phyloP scores from a whole-genome alignment of 2,113 vertebrate species.

The Pontoporia blainvillei region DNA sequence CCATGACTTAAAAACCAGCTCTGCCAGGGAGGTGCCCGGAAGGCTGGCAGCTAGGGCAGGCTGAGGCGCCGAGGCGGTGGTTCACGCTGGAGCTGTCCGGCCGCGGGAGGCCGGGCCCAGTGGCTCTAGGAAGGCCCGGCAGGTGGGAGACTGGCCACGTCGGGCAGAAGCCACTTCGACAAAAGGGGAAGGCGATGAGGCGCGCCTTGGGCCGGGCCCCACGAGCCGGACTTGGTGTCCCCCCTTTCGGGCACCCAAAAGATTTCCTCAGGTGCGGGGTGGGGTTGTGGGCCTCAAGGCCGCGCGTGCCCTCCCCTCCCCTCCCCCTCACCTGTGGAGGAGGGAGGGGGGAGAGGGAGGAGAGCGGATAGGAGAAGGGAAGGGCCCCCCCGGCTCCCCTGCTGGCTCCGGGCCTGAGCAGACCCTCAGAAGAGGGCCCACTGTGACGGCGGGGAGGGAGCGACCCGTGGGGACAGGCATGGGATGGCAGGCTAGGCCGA shows the following conservation, averaged over 20 bases:
- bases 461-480: neutral
- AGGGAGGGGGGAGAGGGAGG: neutral
- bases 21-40: conserved; percentile 69
- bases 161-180: conserved; percentile 78
- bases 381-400: conserved; percentile 25
- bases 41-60: conserved; percentile 85
- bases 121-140: conserved; percentile 88
- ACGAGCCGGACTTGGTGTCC: neutral
- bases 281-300: neutral
- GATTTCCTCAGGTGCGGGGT: conserved; percentile 29
- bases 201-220: neutral
- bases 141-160: conserved; percentile 87
- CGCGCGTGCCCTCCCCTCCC: neutral
- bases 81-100: conserved; percentile 90
- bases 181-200: conserved; percentile 68
- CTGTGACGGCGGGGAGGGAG: neutral
- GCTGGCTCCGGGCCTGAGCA: neutral
- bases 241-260: conserved; percentile 30
- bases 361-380: neutral
- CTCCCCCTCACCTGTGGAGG: conserved; percentile 53
- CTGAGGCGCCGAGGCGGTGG: conserved; percentile 85
- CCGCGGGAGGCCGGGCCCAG: conserved; percentile 85
- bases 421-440: neutral
- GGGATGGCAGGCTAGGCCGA: neutral
- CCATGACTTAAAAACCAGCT: conserved; percentile 66